Evolutionary conservation across 2,113 vertebrate species (phyloP).

Genomic region (Formicarius rufipectus): DNA sequence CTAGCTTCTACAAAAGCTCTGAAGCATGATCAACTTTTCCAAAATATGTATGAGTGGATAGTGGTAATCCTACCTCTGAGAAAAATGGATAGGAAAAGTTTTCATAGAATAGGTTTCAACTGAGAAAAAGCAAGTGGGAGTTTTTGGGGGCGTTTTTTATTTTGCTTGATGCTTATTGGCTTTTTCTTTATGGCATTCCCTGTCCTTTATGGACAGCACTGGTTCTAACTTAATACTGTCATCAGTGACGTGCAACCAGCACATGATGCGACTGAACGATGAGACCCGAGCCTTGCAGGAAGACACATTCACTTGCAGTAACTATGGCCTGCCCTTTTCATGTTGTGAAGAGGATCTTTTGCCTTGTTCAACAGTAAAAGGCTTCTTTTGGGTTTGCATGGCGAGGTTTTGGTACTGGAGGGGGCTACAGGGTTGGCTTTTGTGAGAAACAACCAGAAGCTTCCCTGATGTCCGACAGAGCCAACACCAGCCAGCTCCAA

Average conservation of each 20-base stretch:
- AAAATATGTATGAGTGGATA: rapidly evolving
- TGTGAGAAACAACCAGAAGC: neutral
- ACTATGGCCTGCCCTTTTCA: neutral
- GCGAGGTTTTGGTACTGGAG: neutral
- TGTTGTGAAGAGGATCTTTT: neutral
- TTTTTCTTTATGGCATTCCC: neutral
- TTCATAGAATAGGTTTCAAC: neutral
- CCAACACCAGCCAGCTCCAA: neutral
- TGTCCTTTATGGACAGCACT: neutral
- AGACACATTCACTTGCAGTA: neutral
- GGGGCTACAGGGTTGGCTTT: neutral
- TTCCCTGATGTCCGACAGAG: neutral
- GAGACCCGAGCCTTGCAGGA: neutral
- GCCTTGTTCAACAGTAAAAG: neutral
- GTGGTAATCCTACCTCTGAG: neutral
- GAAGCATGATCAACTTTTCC: neutral
- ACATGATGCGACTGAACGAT: rapidly evolving
- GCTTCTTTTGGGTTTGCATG: neutral
- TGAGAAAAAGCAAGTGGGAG: neutral
- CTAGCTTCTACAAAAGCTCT: neutral
- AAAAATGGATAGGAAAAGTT: neutral
- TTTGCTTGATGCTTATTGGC: neutral
- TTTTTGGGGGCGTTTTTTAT: neutral
- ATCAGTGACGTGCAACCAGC: neutral
- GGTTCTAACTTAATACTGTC: neutral